Base-by-base conservation (phyloP, 2,797 vertebrate genomes). In the Peromyscus eremicus region DNA sequence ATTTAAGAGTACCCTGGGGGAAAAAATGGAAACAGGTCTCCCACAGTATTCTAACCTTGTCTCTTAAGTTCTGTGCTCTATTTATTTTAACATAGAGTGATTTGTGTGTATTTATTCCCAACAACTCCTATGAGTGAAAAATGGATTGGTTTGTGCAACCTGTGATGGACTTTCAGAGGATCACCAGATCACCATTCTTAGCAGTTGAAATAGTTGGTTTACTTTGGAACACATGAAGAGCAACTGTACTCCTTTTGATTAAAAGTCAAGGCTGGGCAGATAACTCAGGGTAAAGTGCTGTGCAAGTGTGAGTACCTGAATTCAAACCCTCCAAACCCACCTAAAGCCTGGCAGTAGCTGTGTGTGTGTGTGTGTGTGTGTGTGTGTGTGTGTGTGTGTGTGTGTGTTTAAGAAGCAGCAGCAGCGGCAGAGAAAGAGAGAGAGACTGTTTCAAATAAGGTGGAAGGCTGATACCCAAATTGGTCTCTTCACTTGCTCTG, bases 171-270 rank as follows among this genome's bases (percentile, higher is more conserved):
- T 92, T 82, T 92, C 16, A 40, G 46, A 79, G 37, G 13, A 62
- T 90, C n/a, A 75, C 77, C 34, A 90, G 64, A 68, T 90, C n/a
- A 79, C 32, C 76, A 34, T 92, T 80, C 27, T 86, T 73, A 92
- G 25, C 14, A 62, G 2, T 19, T 87, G 46, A 92, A 92, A 76
- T 97, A 70, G 11, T n/a, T 92, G 55, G 19, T 73, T 92, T 27
- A 83, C 89, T 96, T 89, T 95, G 89, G 75, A 92, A 52, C 46
- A 68, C 23, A 6, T 90, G 40, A 89, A 11, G 29, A 71, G 32
- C 75, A 94, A 27, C n/a, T 79, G 12, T 93, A 85, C 27, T 89
- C 77, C 94, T 77, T 80, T 80, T 86, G 32, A 94, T 75, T 70
- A 79, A 90, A 91, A 49, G 49, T 49, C 85, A 84, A 84, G 60